These are phyloP conservation scores for Exaiptasia diaphana DNA, from an alignment of 64 coral and sea anemone genomes.

Conservation along the genomic window DNA sequence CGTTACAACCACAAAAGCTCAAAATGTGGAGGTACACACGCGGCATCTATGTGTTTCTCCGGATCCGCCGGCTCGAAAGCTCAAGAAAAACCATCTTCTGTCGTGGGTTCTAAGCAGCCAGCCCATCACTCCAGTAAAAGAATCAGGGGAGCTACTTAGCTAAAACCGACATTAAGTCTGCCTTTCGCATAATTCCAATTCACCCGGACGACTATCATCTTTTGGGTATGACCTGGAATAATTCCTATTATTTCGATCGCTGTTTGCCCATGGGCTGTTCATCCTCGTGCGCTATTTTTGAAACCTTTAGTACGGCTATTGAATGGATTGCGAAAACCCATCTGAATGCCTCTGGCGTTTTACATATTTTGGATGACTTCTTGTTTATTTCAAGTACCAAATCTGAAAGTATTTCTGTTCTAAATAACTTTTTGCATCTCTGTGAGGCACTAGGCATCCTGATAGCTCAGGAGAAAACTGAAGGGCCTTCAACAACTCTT, in stretches of 20 bases:
- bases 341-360: not conserved
- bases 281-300: constrained; percentile 4
- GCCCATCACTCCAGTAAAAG: not conserved
- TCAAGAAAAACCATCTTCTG: not conserved
- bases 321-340: constrained; percentile 42
- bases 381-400: not conserved
- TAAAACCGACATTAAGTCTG: constrained; percentile 1
- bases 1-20: too few relatives aligned
- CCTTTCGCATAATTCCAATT: not conserved
- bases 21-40: too few relatives aligned
- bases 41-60: too few relatives aligned
- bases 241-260: not conserved
- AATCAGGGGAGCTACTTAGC: not conserved
- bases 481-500: not conserved
- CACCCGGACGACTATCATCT: not conserved
- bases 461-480: constrained; percentile 54
- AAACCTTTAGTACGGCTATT: constrained; percentile 1
- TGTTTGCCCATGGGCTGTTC: constrained; percentile 16
- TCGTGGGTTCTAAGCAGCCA: not conserved
- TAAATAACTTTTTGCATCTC: constrained; percentile 7
- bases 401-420: not conserved
- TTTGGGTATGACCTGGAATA: not conserved
- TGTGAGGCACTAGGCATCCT: constrained; percentile 28
- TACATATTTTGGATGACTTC: constrained; percentile 54
- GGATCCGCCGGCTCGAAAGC: not conserved